Evolutionary conservation across 2,888 invertebrate genomes (phyloP).

Genomic region (Diloba caeruleocephala): DNA sequence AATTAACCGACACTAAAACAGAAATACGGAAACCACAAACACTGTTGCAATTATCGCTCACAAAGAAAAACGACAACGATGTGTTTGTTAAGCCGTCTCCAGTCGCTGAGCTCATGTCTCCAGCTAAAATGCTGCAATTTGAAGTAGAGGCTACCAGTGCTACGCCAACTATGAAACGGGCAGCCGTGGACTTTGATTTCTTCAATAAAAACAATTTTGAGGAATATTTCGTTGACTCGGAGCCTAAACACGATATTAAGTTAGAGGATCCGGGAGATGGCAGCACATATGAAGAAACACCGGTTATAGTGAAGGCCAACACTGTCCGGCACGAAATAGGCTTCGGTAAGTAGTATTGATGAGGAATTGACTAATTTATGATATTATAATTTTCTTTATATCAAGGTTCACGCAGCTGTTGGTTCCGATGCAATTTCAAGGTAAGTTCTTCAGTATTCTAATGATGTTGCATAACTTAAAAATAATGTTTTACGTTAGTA

Average conservation of each 20-base stretch:
- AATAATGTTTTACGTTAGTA: neutral
- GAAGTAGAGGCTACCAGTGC: slow-evolving; percentile 75
- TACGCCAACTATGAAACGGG: slow-evolving; percentile 85
- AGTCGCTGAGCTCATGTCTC: slow-evolving; percentile 79
- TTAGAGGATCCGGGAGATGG: slow-evolving; percentile 46
- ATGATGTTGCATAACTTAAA: slow-evolving; percentile 3
- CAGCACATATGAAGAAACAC: slow-evolving; percentile 69
- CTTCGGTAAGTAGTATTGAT: slow-evolving; percentile 73
- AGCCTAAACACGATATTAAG: slow-evolving; percentile 44
- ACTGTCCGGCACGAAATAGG: slow-evolving; percentile 84
- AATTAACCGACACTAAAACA: slow-evolving; percentile 51
- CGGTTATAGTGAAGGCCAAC: slow-evolving; percentile 77
- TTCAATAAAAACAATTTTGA: slow-evolving; percentile 78
- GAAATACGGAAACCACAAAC: slow-evolving; percentile 60
- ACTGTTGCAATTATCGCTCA: slow-evolving; percentile 72
- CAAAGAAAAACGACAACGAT: slow-evolving; percentile 73
- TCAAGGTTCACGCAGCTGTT: slow-evolving; percentile 39
- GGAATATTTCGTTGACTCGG: slow-evolving; percentile 70
- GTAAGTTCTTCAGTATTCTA: slow-evolving; percentile 5
- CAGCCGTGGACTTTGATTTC: slow-evolving; percentile 81
- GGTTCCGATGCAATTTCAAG: slow-evolving; percentile 15
- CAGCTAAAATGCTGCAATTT: slow-evolving; percentile 84
- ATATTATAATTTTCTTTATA: slow-evolving; percentile 38
- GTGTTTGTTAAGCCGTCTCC: slow-evolving; percentile 81
- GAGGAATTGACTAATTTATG: slow-evolving; percentile 29